phyloP scores from a whole-genome alignment of 2,113 vertebrate species.

The Glaucidium brasilianum region DNA sequence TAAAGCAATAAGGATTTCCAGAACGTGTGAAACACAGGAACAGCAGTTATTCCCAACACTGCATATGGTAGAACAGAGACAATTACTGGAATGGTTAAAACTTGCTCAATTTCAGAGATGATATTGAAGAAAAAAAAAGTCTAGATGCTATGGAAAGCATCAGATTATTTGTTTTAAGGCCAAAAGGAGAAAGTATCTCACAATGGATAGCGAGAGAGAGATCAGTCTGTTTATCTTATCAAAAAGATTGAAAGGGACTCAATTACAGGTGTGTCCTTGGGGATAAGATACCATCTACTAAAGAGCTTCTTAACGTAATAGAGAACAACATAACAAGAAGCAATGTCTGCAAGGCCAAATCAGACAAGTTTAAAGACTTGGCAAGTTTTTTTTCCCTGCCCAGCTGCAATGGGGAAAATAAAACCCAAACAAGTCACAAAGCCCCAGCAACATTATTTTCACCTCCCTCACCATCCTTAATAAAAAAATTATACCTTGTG shows the following conservation, averaged over 20 bases:
- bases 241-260: not conserved
- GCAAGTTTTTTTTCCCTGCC: not conserved
- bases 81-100: not conserved
- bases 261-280: not conserved
- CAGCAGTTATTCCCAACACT: not conserved
- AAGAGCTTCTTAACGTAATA: not conserved
- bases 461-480: not conserved
- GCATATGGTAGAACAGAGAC: not conserved
- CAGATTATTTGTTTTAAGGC: not conserved
- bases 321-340: not conserved
- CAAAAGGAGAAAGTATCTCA: not conserved
- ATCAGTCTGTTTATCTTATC: not conserved
- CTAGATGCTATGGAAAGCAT: not conserved
- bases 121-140: not conserved
- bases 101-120: not conserved
- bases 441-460: not conserved
- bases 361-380: not conserved
- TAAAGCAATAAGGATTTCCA: not conserved
- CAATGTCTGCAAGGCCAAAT: not conserved
- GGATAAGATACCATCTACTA: not conserved
- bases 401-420: rapidly evolving
- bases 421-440: not conserved
- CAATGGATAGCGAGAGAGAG: not conserved
- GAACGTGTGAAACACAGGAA: not conserved
- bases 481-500: not conserved